Conservation (phyloP, 2,888 invertebrate species). For the Scaptomyza tumidula region DNA sequence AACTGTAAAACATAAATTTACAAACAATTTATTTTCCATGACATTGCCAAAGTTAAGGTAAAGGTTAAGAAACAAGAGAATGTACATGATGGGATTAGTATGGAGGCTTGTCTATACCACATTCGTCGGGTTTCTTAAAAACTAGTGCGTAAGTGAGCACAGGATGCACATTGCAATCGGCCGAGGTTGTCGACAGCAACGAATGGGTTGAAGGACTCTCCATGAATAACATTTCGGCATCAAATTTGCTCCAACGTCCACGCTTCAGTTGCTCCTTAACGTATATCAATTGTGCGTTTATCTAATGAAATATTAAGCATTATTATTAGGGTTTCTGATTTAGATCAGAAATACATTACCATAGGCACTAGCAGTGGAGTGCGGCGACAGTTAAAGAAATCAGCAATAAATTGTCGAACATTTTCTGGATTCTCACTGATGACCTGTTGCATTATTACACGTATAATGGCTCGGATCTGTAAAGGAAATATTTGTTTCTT, state of each 20-base stretch:
- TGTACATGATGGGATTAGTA: slow-evolving; percentile 11
- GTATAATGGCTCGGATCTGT: slow-evolving; percentile 76
- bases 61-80: neutral
- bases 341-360: slow-evolving; percentile 36
- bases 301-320: slow-evolving; percentile 25
- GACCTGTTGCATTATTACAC: slow-evolving; percentile 71
- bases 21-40: too few species aligned
- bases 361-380: slow-evolving; percentile 60
- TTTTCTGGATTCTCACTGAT: slow-evolving; percentile 63
- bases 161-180: slow-evolving; percentile 55
- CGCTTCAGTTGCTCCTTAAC: slow-evolving; percentile 63
- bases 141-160: slow-evolving; percentile 68
- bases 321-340: neutral
- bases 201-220: slow-evolving; percentile 68
- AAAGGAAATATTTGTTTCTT: neutral
- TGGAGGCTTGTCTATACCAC: slow-evolving; percentile 67
- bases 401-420: slow-evolving; percentile 60
- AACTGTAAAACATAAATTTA: too few species aligned
- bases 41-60: too few species aligned
- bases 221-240: slow-evolving; percentile 68
- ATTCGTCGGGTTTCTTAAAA: slow-evolving; percentile 67
- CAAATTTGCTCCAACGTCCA: slow-evolving; percentile 68
- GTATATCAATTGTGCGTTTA: slow-evolving; percentile 68
- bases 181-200: slow-evolving; percentile 61
- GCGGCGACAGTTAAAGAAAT: slow-evolving; percentile 67